These are phyloP conservation scores for Danionella dracula DNA, from an alignment of 2,797 vertebrate species.

Conservation along the genomic window DNA sequence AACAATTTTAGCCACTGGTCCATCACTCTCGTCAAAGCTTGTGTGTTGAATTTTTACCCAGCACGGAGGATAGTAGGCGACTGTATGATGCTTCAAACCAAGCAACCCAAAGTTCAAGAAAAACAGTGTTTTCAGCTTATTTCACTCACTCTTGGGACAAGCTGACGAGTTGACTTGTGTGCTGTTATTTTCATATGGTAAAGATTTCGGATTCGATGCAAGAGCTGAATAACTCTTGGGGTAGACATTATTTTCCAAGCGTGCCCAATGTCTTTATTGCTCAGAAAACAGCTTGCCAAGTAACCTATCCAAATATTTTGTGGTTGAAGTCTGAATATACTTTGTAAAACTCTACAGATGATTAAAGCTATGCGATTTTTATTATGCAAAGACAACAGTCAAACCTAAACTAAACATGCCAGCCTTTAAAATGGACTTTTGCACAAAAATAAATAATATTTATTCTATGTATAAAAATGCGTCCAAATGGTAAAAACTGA, in stretches of 20 bases:
- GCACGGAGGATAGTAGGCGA: slow-evolving; percentile 1
- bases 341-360: no score
- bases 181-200: neutral
- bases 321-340: no score
- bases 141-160: neutral
- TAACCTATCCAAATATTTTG: no score
- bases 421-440: no score
- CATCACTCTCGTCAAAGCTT: slow-evolving; percentile 25
- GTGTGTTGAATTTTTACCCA: slow-evolving; percentile 12
- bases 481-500: no score
- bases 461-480: no score
- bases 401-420: no score
- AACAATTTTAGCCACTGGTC: slow-evolving; percentile 14
- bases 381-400: no score
- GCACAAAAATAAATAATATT: no score
- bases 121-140: slow-evolving; percentile 4
- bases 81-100: neutral
- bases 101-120: neutral
- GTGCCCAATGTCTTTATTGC: neutral
- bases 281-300: no score
- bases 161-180: neutral
- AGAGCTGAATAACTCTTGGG: neutral
- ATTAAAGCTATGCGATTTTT: no score
- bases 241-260: neutral
- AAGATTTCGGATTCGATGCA: neutral